Conservation (phyloP, 2,113 vertebrate genomes). For the Ciconia maguari region DNA sequence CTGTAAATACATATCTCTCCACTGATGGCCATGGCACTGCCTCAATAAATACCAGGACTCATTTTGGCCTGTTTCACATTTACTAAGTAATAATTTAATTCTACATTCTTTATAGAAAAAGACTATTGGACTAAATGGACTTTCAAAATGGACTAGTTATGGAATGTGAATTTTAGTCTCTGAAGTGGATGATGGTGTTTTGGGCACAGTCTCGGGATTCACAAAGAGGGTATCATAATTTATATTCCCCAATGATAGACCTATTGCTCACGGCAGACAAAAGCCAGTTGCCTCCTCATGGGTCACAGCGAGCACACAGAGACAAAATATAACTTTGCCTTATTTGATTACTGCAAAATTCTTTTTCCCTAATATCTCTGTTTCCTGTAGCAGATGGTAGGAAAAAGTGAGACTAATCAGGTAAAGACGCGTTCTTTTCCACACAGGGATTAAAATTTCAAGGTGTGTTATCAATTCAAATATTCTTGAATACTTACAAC, state of each 20-base stretch:
- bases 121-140: background rate
- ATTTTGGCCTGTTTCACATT: background rate
- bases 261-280: constrained; percentile 19
- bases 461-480: constrained; percentile 47
- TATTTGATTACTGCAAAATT: constrained; percentile 43
- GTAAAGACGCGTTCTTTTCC: constrained; percentile 41
- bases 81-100: background rate
- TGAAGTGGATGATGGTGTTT: background rate
- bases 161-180: background rate
- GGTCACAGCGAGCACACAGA: background rate
- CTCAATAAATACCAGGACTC: background rate
- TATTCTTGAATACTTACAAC: constrained; percentile 35
- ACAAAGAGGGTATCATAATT: background rate
- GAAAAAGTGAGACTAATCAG: constrained; percentile 28
- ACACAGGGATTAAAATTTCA: constrained; percentile 26
- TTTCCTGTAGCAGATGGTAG: constrained; percentile 25
- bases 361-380: background rate
- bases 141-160: background rate
- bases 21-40: background rate
- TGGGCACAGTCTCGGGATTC: background rate
- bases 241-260: background rate
- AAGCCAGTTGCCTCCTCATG: constrained; percentile 13
- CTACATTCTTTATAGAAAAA: background rate
- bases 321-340: constrained; percentile 18
- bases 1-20: background rate